These are phyloP conservation scores for Chymomyza fuscimana DNA, from an alignment of 2,888 invertebrate species.

Conservation along the genomic window DNA sequence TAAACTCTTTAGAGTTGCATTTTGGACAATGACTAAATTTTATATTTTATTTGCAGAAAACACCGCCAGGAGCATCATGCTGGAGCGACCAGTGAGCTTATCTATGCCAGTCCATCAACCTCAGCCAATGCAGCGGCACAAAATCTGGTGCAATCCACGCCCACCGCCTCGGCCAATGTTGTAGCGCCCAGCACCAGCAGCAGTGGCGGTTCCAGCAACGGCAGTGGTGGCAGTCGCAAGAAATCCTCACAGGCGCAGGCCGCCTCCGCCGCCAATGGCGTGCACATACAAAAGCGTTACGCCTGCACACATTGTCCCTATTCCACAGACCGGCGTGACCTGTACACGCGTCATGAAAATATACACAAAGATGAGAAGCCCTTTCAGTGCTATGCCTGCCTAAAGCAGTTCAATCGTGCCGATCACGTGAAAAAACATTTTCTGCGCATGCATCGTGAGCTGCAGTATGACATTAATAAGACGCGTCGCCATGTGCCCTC, in stretches of 20 bases:
- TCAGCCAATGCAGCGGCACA: conserved; percentile 65
- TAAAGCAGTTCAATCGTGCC: conserved; percentile 95
- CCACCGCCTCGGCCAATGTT: conserved; percentile 59
- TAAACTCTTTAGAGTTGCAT: too few relatives aligned
- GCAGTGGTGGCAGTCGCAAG: conserved; percentile 58
- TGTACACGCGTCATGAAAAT: conserved; percentile 95
- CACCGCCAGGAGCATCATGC: conserved; percentile 72
- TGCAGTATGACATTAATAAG: conserved; percentile 91
- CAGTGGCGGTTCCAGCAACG: conserved; percentile 57
- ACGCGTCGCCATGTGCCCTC: conserved; percentile 83
- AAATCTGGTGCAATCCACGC: conserved; percentile 68
- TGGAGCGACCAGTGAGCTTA: conserved; percentile 59
- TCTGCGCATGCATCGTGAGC: conserved; percentile 93
- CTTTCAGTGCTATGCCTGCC: conserved; percentile 95
- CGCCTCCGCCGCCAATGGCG: conserved; percentile 68
- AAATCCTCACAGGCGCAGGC: conserved; percentile 64
- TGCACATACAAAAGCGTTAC: conserved; percentile 85
- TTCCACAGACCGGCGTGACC: conserved; percentile 93
- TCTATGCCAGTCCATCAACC: conserved; percentile 76
- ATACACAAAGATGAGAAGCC: conserved; percentile 96
- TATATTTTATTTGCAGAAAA: conserved; percentile 60
- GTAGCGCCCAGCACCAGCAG: conserved; percentile 37
- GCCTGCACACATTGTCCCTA: conserved; percentile 93
- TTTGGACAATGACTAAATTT: background rate
- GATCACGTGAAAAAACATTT: conserved; percentile 98